Evolutionary conservation across 2,888 invertebrate genomes (phyloP).

Genomic region (Syrphus vitripennis): DNA sequence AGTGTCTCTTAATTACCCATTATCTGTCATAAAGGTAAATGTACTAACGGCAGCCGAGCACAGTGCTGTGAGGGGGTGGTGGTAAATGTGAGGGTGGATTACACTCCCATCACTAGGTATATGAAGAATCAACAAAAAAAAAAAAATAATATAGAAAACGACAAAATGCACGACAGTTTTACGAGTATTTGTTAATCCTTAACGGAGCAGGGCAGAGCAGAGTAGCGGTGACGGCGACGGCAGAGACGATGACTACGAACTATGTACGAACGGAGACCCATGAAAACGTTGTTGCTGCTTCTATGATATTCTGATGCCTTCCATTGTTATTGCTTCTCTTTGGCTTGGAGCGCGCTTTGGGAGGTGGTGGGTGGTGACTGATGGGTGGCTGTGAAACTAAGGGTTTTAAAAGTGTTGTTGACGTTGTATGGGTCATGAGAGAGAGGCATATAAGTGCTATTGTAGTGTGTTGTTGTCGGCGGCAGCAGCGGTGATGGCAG

Average conservation of each 20-base stretch:
- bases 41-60: conserved; percentile 49
- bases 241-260: no score
- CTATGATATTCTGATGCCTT: conserved; percentile 5
- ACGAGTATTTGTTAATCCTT: conserved; percentile 66
- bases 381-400: not conserved
- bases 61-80: not conserved
- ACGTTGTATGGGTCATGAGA: conserved; percentile 54
- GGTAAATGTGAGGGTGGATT: conserved; percentile 23
- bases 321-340: conserved; percentile 7
- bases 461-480: conserved; percentile 23
- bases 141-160: conserved; percentile 25
- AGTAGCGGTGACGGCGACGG: not conserved
- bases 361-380: not conserved
- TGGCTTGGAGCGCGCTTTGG: not conserved
- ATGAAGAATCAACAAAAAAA: conserved; percentile 4
- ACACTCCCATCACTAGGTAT: not conserved
- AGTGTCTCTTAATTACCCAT: conserved; percentile 72
- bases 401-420: conserved; percentile 62
- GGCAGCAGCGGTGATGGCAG: not conserved
- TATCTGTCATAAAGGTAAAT: conserved; percentile 72
- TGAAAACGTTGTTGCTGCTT: conserved; percentile 54
- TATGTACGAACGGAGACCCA: no score
- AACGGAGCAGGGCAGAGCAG: not conserved
- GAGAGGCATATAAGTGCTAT: conserved; percentile 57
- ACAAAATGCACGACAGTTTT: conserved; percentile 63